Evolutionary conservation across 2,888 invertebrate species (phyloP).

Genomic region (Cybosia mesomella): DNA sequence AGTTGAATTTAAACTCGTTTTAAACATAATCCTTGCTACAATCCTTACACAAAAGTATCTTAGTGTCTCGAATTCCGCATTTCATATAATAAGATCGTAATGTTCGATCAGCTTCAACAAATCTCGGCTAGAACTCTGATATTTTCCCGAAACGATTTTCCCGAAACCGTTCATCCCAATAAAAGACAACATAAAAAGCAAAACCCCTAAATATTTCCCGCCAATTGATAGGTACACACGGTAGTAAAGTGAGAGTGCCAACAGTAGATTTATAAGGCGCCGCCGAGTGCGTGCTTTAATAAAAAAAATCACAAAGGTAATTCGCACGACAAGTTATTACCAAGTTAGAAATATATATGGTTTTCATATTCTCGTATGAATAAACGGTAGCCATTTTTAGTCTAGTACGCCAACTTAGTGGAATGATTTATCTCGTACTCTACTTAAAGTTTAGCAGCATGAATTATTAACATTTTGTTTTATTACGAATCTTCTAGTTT

Average conservation of each 20-base stretch:
- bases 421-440: constrained; percentile 53
- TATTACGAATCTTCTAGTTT: constrained; percentile 1
- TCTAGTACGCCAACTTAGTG: constrained; percentile 63
- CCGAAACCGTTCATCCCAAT: constrained; percentile 65
- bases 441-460: constrained; percentile 50
- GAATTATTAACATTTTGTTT: constrained; percentile 35
- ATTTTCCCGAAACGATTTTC: constrained; percentile 52
- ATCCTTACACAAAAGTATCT: background rate
- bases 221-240: constrained; percentile 79
- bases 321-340: constrained; percentile 83
- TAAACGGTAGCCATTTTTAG: constrained; percentile 72
- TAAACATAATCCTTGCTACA: background rate
- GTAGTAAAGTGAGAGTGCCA: constrained; percentile 78
- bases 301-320: constrained; percentile 84
- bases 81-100: constrained; percentile 41
- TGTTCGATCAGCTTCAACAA: constrained; percentile 40
- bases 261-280: constrained; percentile 84
- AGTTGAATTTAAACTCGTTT: background rate
- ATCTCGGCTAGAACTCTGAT: constrained; percentile 37
- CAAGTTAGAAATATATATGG: constrained; percentile 74
- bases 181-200: constrained; percentile 73
- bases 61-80: constrained; percentile 26
- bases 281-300: constrained; percentile 80
- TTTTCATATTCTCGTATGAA: constrained; percentile 75
- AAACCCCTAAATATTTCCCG: constrained; percentile 72